A percentile compares a stretch with the other conserved stretches of the same genome.
phyloP scores from a whole-genome alignment of 2,888 invertebrate genomes.

The Pediacus dermestoides region DNA sequence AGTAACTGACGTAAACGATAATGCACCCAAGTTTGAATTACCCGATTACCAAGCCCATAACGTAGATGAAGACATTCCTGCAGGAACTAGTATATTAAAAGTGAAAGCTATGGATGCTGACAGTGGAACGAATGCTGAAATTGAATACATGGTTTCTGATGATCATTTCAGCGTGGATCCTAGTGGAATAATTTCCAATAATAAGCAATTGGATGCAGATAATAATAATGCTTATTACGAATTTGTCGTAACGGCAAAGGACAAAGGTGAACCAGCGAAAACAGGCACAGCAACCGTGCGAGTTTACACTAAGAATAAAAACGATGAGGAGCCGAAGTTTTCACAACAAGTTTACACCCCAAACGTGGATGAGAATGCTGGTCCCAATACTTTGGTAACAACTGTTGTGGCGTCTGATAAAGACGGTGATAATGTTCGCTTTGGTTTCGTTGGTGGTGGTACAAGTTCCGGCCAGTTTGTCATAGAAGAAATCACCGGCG shows the following conservation, averaged over 20 bases:
- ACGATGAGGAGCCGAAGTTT: constrained; percentile 96
- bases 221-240: constrained; percentile 96
- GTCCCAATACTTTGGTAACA: constrained; percentile 90
- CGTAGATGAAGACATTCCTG: constrained; percentile 89
- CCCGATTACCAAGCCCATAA: constrained; percentile 97
- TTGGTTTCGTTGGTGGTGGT: constrained; percentile 86
- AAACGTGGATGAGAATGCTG: constrained; percentile 93
- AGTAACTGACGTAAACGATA: constrained; percentile 96
- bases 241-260: constrained; percentile 89
- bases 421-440: constrained; percentile 94
- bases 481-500: constrained; percentile 92
- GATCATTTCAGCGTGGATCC: constrained; percentile 94
- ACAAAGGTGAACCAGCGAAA: constrained; percentile 90
- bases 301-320: constrained; percentile 96
- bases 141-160: constrained; percentile 86
- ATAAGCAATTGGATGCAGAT: constrained; percentile 91
- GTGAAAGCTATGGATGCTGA: constrained; percentile 95
- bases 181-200: constrained; percentile 88
- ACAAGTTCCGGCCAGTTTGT: constrained; percentile 90
- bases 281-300: constrained; percentile 92
- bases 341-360: constrained; percentile 96
- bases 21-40: constrained; percentile 92
- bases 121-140: constrained; percentile 92
- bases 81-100: constrained; percentile 88
- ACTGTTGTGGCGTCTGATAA: constrained; percentile 97